These are phyloP conservation scores for Achlya flavicornis DNA, from an alignment of 2,888 invertebrate species.

Conservation along the genomic window DNA sequence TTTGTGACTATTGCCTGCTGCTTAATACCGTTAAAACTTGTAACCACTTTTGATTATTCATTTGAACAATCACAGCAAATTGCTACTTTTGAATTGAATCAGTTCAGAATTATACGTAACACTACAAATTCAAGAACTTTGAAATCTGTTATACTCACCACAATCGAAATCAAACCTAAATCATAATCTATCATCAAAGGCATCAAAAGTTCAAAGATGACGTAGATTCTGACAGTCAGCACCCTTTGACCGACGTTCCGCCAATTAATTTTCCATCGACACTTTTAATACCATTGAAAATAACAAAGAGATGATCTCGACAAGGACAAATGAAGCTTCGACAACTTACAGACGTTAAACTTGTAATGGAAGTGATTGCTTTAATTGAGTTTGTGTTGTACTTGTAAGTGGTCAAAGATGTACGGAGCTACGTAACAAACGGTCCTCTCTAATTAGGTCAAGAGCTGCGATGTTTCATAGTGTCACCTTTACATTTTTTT, in stretches of 20 bases:
- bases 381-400: slow-evolving; percentile 43
- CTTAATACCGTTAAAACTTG: too few relatives aligned
- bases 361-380: slow-evolving; percentile 23
- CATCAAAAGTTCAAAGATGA: not conserved
- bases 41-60: too few relatives aligned
- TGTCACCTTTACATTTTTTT: not conserved
- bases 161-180: not conserved
- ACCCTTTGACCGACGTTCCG: slow-evolving; percentile 4
- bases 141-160: not conserved
- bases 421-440: slow-evolving; percentile 30
- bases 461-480: slow-evolving; percentile 19
- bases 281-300: slow-evolving; percentile 23
- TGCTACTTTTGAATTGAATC: too few relatives aligned
- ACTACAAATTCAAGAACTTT: not conserved
- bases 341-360: slow-evolving; percentile 25
- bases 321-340: slow-evolving; percentile 46
- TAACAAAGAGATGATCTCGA: slow-evolving; percentile 32
- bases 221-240: not conserved
- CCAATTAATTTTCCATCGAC: slow-evolving; percentile 24
- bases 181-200: not conserved
- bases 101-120: too few relatives aligned
- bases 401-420: slow-evolving; percentile 37
- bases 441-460: slow-evolving; percentile 38
- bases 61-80: too few relatives aligned
- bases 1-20: too few relatives aligned